Base-by-base conservation (phyloP, 2,888 invertebrate species). In the Alcis repandata region DNA sequence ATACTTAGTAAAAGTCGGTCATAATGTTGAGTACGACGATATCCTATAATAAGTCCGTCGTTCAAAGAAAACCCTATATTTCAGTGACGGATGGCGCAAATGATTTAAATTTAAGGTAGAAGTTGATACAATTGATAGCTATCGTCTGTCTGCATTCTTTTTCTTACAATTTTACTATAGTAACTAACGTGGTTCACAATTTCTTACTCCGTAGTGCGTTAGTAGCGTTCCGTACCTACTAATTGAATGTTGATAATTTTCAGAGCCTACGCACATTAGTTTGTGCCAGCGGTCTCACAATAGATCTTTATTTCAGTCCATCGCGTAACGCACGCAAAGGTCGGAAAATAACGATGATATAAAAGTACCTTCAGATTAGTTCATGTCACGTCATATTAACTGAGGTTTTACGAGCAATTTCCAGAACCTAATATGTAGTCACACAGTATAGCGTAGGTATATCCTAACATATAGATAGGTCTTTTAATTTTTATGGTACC, bases 331-430 rank as follows among this genome's bases (percentile, higher is more conserved):
- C 59, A 38, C 10, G 27, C 33, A 67, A 27, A 54, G 41, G 13
- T 46, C 59, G 33, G 61, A 69, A 63, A 59, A 68, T 62, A 69
- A 62, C 48, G 36, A 67, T 20, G 38, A 9, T 27, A 53, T 11
- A 15, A 19, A 57, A 20, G 15, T 4, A 27, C 27, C 27, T 27
- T 27, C 11, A 3, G 7, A 33, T 19, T 13, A 48, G 57, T 20
- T 32, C 17, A 19, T 11, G 17, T 49, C 43, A 32, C 54, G 43
- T 43, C 41, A 43, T 32, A 19, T 56, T 36, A 1, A 15, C 27
- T 9, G 45, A 56, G 32, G 19, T 56, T 56, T 56, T 56, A 56
- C 54, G 43, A 56, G 11, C 54, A 59, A 49, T 59, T 32, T 51
- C 49, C 32, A n/a, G 46, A 61, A 70, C 46, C 8, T 43, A 43